Evolutionary conservation across 2,797 vertebrate genomes (phyloP).

Genomic region (Poeciliopsis gracilis): DNA sequence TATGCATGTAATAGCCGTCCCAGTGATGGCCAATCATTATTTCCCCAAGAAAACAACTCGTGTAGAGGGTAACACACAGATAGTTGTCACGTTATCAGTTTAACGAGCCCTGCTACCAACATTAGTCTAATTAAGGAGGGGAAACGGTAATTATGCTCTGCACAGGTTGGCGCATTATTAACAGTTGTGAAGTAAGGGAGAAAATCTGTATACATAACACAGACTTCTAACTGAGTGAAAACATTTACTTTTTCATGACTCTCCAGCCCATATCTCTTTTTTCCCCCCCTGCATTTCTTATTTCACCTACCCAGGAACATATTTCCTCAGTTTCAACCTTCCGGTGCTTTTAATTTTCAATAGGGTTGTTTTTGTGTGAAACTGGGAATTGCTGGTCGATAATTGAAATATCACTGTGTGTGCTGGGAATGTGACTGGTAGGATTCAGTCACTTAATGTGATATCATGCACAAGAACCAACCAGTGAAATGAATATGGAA

Average conservation of each 20-base stretch:
- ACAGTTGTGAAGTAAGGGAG: conserved; percentile 2
- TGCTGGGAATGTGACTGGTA: conserved; percentile 13
- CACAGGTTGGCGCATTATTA: conserved; percentile 17
- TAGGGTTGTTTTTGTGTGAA: not conserved
- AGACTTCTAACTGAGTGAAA: not conserved
- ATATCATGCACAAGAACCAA: conserved; percentile 2
- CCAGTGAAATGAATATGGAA: not conserved
- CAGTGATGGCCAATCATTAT: conserved; percentile 37
- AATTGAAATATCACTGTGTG: not conserved
- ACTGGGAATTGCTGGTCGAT: not conserved
- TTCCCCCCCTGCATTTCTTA: conserved; percentile 3
- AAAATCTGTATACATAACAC: conserved; percentile 18
- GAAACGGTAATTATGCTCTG: conserved; percentile 1
- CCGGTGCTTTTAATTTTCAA: conserved; percentile 25
- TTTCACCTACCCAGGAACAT: conserved; percentile 9
- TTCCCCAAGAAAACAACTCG: conserved; percentile 21
- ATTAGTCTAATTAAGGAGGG: conserved; percentile 22
- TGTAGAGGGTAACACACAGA: conserved; percentile 10
- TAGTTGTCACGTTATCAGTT: conserved; percentile 2
- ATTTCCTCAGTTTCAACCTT: conserved; percentile 24
- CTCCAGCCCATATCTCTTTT: conserved; percentile 2
- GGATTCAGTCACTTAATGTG: not conserved
- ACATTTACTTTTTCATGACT: conserved; percentile 3
- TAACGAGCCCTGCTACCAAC: conserved; percentile 23
- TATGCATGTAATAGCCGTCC: conserved; percentile 52